phyloP scores from a whole-genome alignment of 2,888 invertebrate species.

The Dorcus hopei region DNA sequence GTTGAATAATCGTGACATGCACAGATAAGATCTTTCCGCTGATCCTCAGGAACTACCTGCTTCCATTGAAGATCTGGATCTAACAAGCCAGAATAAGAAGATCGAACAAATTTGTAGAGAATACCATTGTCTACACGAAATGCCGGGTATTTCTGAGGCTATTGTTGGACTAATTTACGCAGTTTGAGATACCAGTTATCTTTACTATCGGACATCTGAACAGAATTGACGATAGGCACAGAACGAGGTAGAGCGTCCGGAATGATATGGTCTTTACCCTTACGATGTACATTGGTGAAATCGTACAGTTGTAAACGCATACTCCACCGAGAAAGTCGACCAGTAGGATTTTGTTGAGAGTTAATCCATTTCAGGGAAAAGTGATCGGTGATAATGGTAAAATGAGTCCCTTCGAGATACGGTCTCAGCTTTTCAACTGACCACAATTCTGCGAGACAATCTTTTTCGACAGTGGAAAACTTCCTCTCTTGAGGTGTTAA shows the following conservation, averaged over 20 bases:
- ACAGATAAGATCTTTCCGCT: conserved; percentile 4
- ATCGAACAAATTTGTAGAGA: conserved; percentile 20
- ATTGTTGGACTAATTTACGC: no score
- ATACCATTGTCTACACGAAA: no score
- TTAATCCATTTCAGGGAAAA: conserved; percentile 11
- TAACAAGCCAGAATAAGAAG: conserved; percentile 7
- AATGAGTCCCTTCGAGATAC: no score
- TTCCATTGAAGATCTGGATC: conserved; percentile 18
- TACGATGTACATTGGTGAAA: conserved; percentile 20
- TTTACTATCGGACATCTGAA: background rate
- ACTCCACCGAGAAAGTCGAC: background rate
- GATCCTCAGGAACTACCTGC: conserved; percentile 18
- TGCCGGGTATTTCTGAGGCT: no score
- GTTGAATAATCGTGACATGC: conserved; percentile 19
- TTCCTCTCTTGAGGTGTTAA: no score
- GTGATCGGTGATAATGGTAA: no score
- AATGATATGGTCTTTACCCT: no score
- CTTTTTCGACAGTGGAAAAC: no score
- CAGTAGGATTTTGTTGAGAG: background rate
- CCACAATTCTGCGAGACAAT: no score
- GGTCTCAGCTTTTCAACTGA: no score
- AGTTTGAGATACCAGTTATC: conserved; percentile 22
- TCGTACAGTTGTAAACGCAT: conserved; percentile 15
- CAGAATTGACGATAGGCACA: background rate
- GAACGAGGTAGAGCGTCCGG: conserved; percentile 21